Evolutionary conservation across 2,113 vertebrate genomes (phyloP).

Genomic region (Syrmaticus mikado): DNA sequence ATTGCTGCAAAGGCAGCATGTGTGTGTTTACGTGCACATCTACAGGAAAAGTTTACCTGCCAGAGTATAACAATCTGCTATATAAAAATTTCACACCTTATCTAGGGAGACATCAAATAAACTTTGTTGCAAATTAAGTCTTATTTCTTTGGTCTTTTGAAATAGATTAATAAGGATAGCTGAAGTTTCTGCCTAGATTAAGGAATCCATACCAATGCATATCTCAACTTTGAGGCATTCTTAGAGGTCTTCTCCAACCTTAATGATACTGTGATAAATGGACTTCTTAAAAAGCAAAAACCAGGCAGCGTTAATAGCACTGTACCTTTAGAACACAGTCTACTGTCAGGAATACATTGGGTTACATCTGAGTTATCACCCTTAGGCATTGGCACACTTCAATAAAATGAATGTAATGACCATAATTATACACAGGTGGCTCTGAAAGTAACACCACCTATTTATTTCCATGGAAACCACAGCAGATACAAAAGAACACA

Average conservation of each 20-base stretch:
- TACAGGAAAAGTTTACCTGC: not conserved
- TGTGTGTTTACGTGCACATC: no score
- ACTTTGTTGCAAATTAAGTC: not conserved
- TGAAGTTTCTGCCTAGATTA: not conserved
- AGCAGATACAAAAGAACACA: not conserved
- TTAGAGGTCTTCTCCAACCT: not conserved
- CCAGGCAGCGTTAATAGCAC: not conserved
- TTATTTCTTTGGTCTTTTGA: not conserved
- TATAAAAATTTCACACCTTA: conserved; percentile 5
- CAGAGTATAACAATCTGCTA: not conserved
- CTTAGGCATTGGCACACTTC: not conserved
- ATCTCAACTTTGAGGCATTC: not conserved
- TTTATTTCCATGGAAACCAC: not conserved
- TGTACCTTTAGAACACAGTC: not conserved
- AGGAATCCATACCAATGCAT: not conserved
- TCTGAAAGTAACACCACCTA: not conserved
- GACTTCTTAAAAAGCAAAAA: not conserved
- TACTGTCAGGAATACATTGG: not conserved
- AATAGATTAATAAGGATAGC: not conserved
- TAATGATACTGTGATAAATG: not conserved
- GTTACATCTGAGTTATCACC: not conserved
- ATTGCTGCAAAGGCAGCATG: not conserved
- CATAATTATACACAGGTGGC: not conserved
- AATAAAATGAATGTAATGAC: not conserved
- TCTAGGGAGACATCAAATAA: not conserved